Conservation (phyloP, 92 coral and sea anemone genomes). For the Blastomussa wellsi region DNA sequence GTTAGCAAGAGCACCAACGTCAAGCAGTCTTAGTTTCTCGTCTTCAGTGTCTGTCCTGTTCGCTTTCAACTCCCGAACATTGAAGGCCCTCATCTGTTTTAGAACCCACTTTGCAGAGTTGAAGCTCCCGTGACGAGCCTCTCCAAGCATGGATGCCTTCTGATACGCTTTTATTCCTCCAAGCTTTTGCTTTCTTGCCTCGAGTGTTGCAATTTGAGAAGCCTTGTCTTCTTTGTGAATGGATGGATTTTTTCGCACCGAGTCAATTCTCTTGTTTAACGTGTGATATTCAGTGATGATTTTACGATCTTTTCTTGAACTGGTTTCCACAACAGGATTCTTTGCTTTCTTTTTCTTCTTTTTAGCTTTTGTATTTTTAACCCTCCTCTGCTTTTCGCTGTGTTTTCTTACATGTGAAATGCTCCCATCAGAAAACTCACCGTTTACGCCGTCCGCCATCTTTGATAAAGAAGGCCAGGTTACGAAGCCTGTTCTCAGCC, state of each 20-base stretch:
- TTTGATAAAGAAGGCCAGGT: constrained; percentile 45
- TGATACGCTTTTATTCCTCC: constrained; percentile 76
- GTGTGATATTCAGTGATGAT: constrained; percentile 63
- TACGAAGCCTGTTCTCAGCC: constrained; percentile 45
- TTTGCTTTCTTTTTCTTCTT: constrained; percentile 45
- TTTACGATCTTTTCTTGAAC: constrained; percentile 57
- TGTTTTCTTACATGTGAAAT: not conserved
- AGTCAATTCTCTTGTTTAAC: constrained; percentile 56
- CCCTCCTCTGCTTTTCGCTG: not conserved
- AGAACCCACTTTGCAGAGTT: constrained; percentile 74
- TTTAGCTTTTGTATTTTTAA: constrained; percentile 5
- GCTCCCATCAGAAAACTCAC: not conserved
- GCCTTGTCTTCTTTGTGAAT: constrained; percentile 42
- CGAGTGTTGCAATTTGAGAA: constrained; percentile 29
- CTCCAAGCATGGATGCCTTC: constrained; percentile 72
- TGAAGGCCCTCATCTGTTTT: constrained; percentile 48
- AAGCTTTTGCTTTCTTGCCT: constrained; percentile 53
- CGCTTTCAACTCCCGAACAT: not conserved
- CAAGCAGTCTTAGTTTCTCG: constrained; percentile 52
- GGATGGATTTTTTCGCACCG: constrained; percentile 37
- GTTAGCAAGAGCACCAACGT: constrained; percentile 69
- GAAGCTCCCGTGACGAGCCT: constrained; percentile 65
- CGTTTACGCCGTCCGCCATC: constrained; percentile 63
- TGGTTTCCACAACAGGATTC: constrained; percentile 47
- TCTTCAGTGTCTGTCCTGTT: not conserved